Conservation (phyloP, 2,113 vertebrate genomes). For the Notechis scutatus region DNA sequence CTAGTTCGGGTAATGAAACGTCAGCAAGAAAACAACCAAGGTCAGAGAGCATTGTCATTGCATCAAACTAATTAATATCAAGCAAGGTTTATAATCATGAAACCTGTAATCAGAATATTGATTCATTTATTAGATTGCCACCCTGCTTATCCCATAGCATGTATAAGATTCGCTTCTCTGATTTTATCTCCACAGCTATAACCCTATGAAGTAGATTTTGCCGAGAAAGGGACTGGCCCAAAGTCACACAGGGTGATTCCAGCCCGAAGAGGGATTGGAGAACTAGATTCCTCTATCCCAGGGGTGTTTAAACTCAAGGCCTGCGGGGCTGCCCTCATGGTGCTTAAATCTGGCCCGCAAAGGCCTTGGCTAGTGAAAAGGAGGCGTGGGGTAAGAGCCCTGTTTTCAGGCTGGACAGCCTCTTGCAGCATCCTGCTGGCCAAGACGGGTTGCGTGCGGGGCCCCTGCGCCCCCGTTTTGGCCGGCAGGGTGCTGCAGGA, state of each 20-base stretch:
- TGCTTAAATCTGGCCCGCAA: no score
- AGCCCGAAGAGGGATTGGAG: neutral
- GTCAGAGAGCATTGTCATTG: neutral
- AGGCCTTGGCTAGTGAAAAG: no score
- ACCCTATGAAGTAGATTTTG: neutral
- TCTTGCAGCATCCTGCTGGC: no score
- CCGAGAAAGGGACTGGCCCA: neutral
- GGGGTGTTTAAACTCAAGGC: neutral
- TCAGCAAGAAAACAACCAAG: neutral
- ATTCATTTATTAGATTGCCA: neutral
- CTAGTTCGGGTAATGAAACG: neutral
- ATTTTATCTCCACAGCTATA: neutral
- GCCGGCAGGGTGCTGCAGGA: no score
- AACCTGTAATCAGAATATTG: neutral
- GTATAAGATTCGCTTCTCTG: neutral
- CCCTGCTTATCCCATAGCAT: neutral
- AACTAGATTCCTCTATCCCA: neutral
- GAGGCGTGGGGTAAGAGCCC: no score
- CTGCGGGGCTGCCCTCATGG: no score
- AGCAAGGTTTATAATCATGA: neutral
- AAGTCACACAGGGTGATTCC: neutral
- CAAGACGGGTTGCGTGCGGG: no score
- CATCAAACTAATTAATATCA: neutral
- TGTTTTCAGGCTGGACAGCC: no score
- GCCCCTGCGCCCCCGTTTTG: accelerated